Evolutionary conservation across 2,888 invertebrate genomes (phyloP).

Genomic region (Isoperla grammatica): DNA sequence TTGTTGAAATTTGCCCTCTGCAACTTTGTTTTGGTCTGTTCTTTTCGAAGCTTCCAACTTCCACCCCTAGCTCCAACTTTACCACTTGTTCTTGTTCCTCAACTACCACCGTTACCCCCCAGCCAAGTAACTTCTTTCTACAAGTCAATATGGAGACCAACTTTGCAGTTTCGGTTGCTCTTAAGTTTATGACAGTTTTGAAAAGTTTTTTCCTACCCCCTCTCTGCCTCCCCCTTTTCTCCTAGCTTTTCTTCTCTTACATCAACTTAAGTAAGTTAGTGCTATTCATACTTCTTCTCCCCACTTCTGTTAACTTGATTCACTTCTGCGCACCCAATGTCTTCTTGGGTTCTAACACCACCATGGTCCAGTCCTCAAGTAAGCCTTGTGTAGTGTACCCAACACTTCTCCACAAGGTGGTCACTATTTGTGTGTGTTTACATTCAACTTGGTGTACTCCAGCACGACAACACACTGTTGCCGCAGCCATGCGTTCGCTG

Average conservation of each 20-base stretch:
- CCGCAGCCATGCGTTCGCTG: background rate
- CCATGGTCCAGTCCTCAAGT: constrained; percentile 17
- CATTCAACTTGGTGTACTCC: background rate
- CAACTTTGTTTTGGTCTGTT: constrained; percentile 20
- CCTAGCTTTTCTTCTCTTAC: constrained; percentile 27
- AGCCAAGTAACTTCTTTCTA: constrained; percentile 21
- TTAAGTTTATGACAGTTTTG: constrained; percentile 44
- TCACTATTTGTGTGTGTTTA: background rate
- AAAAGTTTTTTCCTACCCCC: constrained; percentile 40
- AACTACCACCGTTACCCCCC: constrained; percentile 17
- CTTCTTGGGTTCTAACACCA: constrained; percentile 20
- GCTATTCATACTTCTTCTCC: constrained; percentile 18
- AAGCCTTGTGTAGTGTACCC: constrained; percentile 15
- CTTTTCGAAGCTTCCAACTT: constrained; percentile 22
- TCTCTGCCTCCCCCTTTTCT: constrained; percentile 24
- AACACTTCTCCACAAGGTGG: background rate
- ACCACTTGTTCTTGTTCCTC: constrained; percentile 26
- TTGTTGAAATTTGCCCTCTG: constrained; percentile 22
- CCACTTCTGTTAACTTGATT: constrained; percentile 26
- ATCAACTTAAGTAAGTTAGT: constrained; percentile 26
- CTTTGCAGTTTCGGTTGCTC: constrained; percentile 30
- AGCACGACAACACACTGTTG: background rate
- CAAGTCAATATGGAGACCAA: constrained; percentile 29
- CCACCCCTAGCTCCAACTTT: constrained; percentile 24
- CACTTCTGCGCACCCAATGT: constrained; percentile 21